Base-by-base conservation (phyloP, 1,140 invertebrate genomes). In the Adoxophyes honmai region DNA sequence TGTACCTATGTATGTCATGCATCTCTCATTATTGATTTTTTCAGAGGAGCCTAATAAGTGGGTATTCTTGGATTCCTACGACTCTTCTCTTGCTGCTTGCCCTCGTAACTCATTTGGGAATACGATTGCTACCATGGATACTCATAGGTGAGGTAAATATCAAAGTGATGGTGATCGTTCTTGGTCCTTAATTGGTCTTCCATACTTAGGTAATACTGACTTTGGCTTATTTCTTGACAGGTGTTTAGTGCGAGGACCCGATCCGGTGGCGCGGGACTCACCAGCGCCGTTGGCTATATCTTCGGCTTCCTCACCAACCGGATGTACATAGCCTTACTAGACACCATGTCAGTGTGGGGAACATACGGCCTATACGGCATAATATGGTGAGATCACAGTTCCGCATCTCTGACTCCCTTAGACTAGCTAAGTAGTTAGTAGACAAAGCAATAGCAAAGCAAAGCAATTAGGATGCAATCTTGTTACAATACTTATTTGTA, bases 51-150 rank as follows among this genome's bases (percentile, higher is more conserved):
- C 75, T 81, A 48, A 48, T 48, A 6, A 21, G 16, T 5, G 42
- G 42, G 0, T 91, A 92, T 59, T 90, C 90, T 0, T 95, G 94
- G 94, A 72, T 95, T 4, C 94, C 95, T 0, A 89, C 92, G 4
- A 91, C 90, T 0, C 86, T 94, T 0, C 77, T 96, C 13, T 90
- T 95, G 42, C 67, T 89, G 1, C 82, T 92, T 0, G 94, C 94
- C 0, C 93, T 95, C 60, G 83, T 94, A 10, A 91, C 93, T 0
- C 93, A 95, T 62, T 79, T 92, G 1, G 93, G 94, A 0, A 93
- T 95, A 11, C 82, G 93, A 44, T 78, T 94, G 21, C 69, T 96
- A 2, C 94, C 94, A 5, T 96, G 94, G 94, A 91, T 96, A 38
- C 86, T 96, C 1, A 93, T 94, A 33, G 94, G 94, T 14, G 94